Evolutionary conservation across 2,113 vertebrate species (phyloP).

Genomic region (Thryonomys swinderianus): DNA sequence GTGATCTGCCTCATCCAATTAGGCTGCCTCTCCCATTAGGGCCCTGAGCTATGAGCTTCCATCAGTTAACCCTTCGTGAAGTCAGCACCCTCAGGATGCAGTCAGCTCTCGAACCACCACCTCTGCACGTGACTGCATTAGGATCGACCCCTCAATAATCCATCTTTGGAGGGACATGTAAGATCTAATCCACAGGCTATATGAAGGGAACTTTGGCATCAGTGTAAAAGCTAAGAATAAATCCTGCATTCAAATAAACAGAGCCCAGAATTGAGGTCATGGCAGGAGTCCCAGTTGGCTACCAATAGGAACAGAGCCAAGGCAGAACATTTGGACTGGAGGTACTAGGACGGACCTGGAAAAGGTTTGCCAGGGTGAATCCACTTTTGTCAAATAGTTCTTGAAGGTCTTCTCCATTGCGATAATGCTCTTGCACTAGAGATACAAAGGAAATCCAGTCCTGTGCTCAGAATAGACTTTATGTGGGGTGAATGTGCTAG

Average conservation of each 20-base stretch:
- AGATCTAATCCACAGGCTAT: background rate
- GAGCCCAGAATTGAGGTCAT: background rate
- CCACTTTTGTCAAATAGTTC: background rate
- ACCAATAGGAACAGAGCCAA: background rate
- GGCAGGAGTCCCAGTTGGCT: background rate
- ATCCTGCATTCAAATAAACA: background rate
- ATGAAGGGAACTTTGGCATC: background rate
- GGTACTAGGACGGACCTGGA: background rate
- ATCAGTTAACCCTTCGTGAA: background rate
- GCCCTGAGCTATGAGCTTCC: background rate
- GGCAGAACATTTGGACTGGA: background rate
- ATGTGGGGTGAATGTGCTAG: background rate
- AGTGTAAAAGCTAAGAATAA: background rate
- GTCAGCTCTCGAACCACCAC: background rate
- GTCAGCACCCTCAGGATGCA: background rate
- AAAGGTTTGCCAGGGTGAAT: background rate
- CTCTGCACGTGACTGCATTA: background rate
- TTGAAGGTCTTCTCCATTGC: background rate
- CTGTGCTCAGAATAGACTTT: background rate
- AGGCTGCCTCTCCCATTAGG: background rate
- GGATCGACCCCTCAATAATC: background rate
- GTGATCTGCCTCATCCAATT: background rate
- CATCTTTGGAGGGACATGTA: background rate
- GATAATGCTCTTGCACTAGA: background rate
- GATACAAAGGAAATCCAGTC: background rate